A percentile compares a stretch with the other conserved stretches of the same genome.
phyloP scores from a whole-genome alignment of 2,113 vertebrate species.

The Cyphomyrus discorhynchus region DNA sequence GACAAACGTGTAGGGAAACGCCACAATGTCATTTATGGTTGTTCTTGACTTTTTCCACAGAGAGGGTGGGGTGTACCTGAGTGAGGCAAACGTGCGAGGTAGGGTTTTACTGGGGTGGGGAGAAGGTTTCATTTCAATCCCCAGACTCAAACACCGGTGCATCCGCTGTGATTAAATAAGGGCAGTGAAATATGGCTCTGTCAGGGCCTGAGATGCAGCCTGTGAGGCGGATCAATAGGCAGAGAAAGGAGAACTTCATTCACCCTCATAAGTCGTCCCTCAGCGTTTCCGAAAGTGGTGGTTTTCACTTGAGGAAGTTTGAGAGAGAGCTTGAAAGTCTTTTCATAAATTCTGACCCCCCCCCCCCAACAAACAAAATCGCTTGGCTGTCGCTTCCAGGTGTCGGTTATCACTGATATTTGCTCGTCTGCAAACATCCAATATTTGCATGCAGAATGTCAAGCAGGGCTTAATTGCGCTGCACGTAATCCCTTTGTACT shows the following conservation, averaged over 20 bases:
- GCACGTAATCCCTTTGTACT: neutral
- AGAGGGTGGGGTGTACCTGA: neutral
- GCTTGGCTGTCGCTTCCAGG: neutral
- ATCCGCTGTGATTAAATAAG: constrained; percentile 43
- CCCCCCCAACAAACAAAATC: neutral
- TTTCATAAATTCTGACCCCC: constrained; percentile 28
- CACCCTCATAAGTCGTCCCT: constrained; percentile 19
- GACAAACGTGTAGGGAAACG: neutral
- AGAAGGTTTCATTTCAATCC: neutral
- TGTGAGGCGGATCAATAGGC: constrained; percentile 31
- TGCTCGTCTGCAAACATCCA: constrained; percentile 21
- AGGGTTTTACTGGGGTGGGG: neutral
- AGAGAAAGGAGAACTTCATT: constrained; percentile 34
- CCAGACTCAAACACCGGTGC: neutral
- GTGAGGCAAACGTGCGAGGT: neutral
- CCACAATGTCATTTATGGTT: neutral
- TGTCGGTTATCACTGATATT: constrained; percentile 36
- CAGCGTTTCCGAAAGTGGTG: constrained; percentile 26
- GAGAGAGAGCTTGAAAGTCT: constrained; percentile 29
- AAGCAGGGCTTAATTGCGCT: neutral
- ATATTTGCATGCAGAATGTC: constrained; percentile 23
- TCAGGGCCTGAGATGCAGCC: constrained; percentile 20
- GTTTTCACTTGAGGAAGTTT: constrained; percentile 26
- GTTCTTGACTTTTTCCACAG: neutral
- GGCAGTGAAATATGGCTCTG: constrained; percentile 31